These are phyloP conservation scores for Jacana jacana DNA, from an alignment of 2,113 vertebrate species.

Conservation along the genomic window DNA sequence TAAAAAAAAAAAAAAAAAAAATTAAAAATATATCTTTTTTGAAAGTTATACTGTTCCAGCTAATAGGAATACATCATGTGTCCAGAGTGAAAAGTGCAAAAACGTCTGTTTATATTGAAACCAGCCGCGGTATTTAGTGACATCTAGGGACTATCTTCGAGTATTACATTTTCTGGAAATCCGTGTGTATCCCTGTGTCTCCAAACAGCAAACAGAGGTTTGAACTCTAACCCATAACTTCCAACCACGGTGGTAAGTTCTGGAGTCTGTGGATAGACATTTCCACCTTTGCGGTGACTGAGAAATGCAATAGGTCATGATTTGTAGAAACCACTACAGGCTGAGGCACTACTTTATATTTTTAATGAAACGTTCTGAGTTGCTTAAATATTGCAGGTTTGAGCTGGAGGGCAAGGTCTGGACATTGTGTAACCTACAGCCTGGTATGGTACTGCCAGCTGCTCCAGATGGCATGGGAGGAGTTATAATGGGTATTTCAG, in stretches of 20 bases:
- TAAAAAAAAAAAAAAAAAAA: background rate
- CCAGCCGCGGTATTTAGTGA: constrained; percentile 58
- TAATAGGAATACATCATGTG: background rate
- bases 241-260: fast-evolving
- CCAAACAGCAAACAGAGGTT: background rate
- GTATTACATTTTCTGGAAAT: constrained; percentile 26
- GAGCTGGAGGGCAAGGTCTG: background rate
- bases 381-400: background rate
- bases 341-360: background rate
- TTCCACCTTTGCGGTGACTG: background rate
- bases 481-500: background rate
- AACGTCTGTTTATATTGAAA: background rate
- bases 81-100: background rate
- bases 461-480: background rate
- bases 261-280: background rate
- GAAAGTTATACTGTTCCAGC: background rate
- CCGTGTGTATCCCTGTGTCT: fast-evolving
- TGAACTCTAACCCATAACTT: background rate
- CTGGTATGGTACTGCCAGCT: fast-evolving
- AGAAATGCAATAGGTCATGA: background rate
- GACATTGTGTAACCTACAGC: background rate
- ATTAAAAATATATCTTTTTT: background rate
- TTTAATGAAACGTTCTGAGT: background rate
- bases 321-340: background rate
- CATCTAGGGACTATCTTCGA: constrained; percentile 61